Base-by-base conservation (phyloP, 2,797 vertebrate species). In the Poeciliopsis turneri region DNA sequence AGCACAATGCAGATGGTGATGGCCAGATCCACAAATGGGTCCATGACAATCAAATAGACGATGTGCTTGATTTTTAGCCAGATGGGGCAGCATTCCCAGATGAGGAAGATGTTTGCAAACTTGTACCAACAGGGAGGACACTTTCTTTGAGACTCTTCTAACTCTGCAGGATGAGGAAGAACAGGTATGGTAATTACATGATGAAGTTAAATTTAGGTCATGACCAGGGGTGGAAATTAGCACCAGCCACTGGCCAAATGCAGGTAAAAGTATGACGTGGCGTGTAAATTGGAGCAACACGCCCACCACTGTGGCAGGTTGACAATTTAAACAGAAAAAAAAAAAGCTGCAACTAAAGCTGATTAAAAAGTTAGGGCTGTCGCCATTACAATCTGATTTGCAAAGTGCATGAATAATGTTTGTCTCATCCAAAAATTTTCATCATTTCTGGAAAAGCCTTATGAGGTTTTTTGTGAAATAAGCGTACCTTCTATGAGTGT, bases 1-100 rank as follows among this genome's bases (percentile, higher is more conserved):
- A 99, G 97, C 80, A 99, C 98, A 20, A 99, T 99, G 83, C 98
- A 99, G 93, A 99, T 99, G 89, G 98, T 99, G 91, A 99, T 99
- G 92, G 98, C 97, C 90, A 99, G 90, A 89, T 99, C 98, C 72
- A 99, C 98, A 69, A 99, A 99, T 0, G 98, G 98, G 91, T 99
- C 98, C 97, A 99, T 99, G 78, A 99, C 98, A 28, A 99, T 97
- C 78, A 98, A 81, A 90, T 99, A 98, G 74, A 98, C 94, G 0
- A 99, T 95, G 89, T 98, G 97, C 91, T 99, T 99, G 83, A 99
- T 91, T 91, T 96, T 98, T 82, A 99, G 90, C 98, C 98, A 99
- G n/a, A 95, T 30, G 0, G 98, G 98, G 82, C 93, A 97, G 89
- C 98, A 99, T 30, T 98, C 97, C 98, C 98, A 99, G 95, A 99